Base-by-base conservation (phyloP, 2,797 vertebrate species). In the Diplodus puntazzo region DNA sequence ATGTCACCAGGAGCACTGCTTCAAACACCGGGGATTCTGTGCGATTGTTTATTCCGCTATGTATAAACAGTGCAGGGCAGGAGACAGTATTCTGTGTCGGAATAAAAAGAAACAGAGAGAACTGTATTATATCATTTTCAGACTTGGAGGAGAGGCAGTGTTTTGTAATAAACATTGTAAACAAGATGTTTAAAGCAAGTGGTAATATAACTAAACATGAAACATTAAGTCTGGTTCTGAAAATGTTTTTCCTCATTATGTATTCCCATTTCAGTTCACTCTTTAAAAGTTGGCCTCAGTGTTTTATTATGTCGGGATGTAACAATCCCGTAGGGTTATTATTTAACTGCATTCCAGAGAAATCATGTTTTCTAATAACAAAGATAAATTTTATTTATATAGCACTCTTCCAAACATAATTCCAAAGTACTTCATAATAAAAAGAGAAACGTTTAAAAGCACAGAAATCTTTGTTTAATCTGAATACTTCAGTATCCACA, bases 1-100 rank as follows among this genome's bases (percentile, higher is more conserved):
- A 53, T 89, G 80, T 85, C 81, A 79, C 80, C 58, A 55, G 84
- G 71, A 87, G 79, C 81, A 71, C 43, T 5, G 50, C 59, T 78
- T 70, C 71, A 62, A 30, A 72, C 79, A 62, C 63, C 46, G 48
- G 21, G 68, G 75, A 79, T 79, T 75, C 60, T 73, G 60, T 49
- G 11, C 55, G 34, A 54, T 53, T 67, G 58, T 81, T 70, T 59
- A 68, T 49, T 72, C 27, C 34, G 13, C 49, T 68, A 59, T 84
- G 68, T 80, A 84, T 77, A 84, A 86, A 83, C 30, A 23, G 46
- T 53, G 48, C 27, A 9, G 34, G 67, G 20, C 50, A 71, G 53
- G 63, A 67, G 52, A 58, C 42, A 60, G 1, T 43, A 8, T 48
- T 79, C 1, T 73, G 39, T 34, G 3, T 25, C 11, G 18, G 17